These are phyloP conservation scores for Sinosuthora webbiana DNA, from an alignment of 2,113 vertebrate genomes.

Conservation along the genomic window DNA sequence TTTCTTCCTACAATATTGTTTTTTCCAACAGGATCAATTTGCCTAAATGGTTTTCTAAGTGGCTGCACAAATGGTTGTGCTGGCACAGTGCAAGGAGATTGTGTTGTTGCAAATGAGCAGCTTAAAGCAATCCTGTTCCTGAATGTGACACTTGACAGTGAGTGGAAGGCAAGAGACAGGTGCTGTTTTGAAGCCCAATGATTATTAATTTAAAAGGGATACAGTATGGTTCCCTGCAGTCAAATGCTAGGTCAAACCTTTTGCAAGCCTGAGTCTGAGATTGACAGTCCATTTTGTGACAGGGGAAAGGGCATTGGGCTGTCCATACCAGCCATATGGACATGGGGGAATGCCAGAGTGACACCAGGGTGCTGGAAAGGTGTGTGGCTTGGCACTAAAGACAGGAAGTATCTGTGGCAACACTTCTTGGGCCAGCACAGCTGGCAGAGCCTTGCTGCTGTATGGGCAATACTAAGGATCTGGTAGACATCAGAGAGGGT, in stretches of 20 bases:
- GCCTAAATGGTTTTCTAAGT: not conserved
- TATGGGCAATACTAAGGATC: not conserved
- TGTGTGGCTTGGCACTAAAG: not conserved
- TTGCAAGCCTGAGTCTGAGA: not conserved
- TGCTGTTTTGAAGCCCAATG: not conserved
- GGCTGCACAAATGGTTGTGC: not conserved
- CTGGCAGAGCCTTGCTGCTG: not conserved
- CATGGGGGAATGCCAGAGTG: not conserved
- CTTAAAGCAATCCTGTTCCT: not conserved
- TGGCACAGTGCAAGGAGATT: not conserved
- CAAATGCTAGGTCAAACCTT: not conserved
- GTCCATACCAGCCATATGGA: not conserved
- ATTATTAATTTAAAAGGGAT: not conserved
- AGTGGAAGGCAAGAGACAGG: not conserved
- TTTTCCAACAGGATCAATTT: slow-evolving; percentile 8
- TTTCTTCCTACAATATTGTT: not conserved
- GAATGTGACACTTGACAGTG: not conserved
- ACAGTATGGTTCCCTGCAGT: not conserved
- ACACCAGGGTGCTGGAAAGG: not conserved
- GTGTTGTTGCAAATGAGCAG: not conserved
- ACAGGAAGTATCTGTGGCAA: not conserved
- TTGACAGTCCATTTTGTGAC: not conserved
- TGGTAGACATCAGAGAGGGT: not conserved
- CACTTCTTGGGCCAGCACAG: fast-evolving
- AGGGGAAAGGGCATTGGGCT: not conserved